A percentile compares a stretch with the other conserved stretches of the same genome.
Evolutionary conservation across 2,888 invertebrate genomes (phyloP).

Genomic region (Euproctis similis): DNA sequence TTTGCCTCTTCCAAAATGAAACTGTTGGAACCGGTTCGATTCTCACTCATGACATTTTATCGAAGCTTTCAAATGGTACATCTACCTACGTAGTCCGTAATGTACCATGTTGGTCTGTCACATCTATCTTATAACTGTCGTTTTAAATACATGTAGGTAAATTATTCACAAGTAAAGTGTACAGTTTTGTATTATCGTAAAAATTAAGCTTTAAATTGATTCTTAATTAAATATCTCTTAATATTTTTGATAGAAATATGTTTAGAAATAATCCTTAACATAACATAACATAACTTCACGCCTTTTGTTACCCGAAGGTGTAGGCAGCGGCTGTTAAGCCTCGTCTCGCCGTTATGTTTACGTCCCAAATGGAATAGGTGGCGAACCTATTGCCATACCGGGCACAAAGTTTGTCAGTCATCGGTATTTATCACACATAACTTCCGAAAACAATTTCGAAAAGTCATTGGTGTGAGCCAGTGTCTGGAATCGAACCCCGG

Average conservation of each 20-base stretch:
- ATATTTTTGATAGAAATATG: conserved; percentile 1
- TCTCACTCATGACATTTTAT: conserved; percentile 8
- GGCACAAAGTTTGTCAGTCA: no score
- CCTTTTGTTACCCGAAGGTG: no score
- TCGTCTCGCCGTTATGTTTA: no score
- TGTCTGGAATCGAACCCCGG: no score
- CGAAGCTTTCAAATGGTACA: background rate
- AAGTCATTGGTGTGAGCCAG: no score
- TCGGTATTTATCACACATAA: no score
- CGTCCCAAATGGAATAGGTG: no score
- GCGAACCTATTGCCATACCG: no score
- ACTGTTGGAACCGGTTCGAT: conserved; percentile 11
- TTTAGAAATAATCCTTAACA: conserved; percentile 1
- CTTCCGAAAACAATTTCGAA: no score
- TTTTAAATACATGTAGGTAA: no score
- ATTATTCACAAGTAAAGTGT: conserved; percentile 4
- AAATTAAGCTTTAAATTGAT: conserved; percentile 2
- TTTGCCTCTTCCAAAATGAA: conserved; percentile 12
- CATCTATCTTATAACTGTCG: conserved; percentile 4
- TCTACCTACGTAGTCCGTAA: background rate
- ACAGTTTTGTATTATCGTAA: conserved; percentile 6
- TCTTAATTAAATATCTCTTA: conserved; percentile 1
- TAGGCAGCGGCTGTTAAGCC: no score
- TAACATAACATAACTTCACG: no score
- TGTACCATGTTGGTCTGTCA: conserved; percentile 5